Conservation (phyloP, 2,888 invertebrate genomes). For the Idaea dimidiata region DNA sequence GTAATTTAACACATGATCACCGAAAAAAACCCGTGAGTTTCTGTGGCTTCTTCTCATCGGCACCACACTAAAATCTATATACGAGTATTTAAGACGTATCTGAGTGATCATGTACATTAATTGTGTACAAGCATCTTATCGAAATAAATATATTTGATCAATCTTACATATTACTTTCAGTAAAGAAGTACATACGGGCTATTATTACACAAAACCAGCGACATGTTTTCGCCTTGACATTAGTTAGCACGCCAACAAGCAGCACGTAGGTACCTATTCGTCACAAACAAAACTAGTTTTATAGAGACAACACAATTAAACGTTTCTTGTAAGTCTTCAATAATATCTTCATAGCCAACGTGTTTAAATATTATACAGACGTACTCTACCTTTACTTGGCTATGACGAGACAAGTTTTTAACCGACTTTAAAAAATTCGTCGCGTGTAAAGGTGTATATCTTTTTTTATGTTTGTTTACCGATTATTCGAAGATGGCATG, state of each 20-base stretch:
- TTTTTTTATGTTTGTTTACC: too few species aligned
- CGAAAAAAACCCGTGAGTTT: too few species aligned
- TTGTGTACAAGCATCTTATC: too few species aligned
- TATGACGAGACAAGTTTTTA: background rate
- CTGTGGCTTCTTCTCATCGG: too few species aligned
- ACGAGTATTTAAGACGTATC: too few species aligned
- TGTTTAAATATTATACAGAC: background rate
- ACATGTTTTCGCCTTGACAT: slow-evolving; percentile 26
- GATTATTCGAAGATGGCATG: too few species aligned
- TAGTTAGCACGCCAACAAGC: slow-evolving; percentile 22
- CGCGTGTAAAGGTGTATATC: too few species aligned
- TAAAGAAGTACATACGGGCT: slow-evolving; percentile 7
- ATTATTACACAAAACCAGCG: background rate
- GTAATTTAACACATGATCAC: too few species aligned
- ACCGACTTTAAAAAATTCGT: too few species aligned
- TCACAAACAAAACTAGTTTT: slow-evolving; percentile 21
- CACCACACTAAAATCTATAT: too few species aligned
- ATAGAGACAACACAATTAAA: slow-evolving; percentile 4
- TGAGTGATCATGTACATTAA: too few species aligned
- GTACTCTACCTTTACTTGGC: background rate
- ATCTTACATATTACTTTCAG: background rate
- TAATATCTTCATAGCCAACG: background rate
- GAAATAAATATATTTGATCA: background rate
- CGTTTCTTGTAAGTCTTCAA: background rate
- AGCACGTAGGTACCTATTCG: slow-evolving; percentile 16